A percentile compares a stretch with the other conserved stretches of the same genome.
phyloP scores from a whole-genome alignment of 2,888 invertebrate species.

The Machimus atricapillus region DNA sequence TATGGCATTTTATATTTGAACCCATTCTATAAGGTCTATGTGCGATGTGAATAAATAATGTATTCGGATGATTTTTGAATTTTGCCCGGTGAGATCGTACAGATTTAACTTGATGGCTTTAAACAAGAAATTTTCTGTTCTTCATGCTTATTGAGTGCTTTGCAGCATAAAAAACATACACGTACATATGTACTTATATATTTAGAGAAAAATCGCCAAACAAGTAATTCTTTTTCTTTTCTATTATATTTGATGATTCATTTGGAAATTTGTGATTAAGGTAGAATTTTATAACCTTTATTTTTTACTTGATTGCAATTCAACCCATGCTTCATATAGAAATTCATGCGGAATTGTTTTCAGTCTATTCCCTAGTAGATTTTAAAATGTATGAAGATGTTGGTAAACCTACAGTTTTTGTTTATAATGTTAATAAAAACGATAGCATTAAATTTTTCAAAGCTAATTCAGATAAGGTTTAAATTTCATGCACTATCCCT shows the following conservation, averaged over 20 bases:
- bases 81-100: background rate
- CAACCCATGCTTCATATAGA: background rate
- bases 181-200: too few species aligned
- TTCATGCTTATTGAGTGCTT: background rate
- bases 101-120: background rate
- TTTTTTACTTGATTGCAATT: background rate
- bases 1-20: background rate
- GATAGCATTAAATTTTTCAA: background rate
- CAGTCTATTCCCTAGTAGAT: background rate
- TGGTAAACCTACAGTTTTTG: background rate
- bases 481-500: background rate
- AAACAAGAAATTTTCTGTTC: background rate
- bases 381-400: background rate
- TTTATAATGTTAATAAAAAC: background rate
- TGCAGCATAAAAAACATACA: background rate
- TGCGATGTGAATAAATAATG: background rate
- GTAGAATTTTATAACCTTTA: too few species aligned
- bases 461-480: background rate
- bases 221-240: too few species aligned
- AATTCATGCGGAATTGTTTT: background rate
- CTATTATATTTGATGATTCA: background rate
- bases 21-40: background rate
- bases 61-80: background rate
- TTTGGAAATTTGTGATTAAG: background rate
- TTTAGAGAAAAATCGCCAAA: too few species aligned